phyloP scores from a whole-genome alignment of 2,797 vertebrate genomes.

The Premnoplex brunnescens region DNA sequence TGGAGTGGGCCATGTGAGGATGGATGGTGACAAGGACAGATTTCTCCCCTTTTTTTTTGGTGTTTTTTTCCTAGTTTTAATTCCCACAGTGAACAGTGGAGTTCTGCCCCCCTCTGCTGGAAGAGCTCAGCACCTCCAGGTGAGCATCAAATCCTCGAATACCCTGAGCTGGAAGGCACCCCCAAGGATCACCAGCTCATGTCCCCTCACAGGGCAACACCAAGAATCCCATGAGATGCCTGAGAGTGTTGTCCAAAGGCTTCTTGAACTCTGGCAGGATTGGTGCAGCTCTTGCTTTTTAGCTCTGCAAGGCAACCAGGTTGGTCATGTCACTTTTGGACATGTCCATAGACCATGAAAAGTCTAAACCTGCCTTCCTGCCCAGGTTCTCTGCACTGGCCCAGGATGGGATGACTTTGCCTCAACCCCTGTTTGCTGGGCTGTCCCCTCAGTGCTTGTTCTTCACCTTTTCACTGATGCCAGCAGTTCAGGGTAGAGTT shows the following conservation, averaged over 20 bases:
- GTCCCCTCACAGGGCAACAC: neutral
- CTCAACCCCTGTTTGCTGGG: neutral
- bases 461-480: neutral
- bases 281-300: neutral
- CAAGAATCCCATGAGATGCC: neutral
- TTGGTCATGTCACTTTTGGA: neutral
- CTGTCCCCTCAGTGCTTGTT: neutral
- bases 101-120: constrained; percentile 67
- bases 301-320: neutral
- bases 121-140: constrained; percentile 43
- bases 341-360: neutral
- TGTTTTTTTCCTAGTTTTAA: neutral
- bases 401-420: neutral
- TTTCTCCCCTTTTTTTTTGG: neutral
- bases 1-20: neutral
- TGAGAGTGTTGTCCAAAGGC: fast-evolving
- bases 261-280: neutral
- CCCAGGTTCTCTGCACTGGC: neutral
- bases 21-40: neutral
- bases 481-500: neutral
- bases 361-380: neutral
- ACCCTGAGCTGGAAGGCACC: neutral
- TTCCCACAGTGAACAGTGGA: neutral
- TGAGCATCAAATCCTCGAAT: neutral
- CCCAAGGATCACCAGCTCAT: neutral